Percentiles rank a stretch among this genome's conserved stretches.
Conservation (phyloP, 92 coral and sea anemone species). For the Diadumene lineata region DNA sequence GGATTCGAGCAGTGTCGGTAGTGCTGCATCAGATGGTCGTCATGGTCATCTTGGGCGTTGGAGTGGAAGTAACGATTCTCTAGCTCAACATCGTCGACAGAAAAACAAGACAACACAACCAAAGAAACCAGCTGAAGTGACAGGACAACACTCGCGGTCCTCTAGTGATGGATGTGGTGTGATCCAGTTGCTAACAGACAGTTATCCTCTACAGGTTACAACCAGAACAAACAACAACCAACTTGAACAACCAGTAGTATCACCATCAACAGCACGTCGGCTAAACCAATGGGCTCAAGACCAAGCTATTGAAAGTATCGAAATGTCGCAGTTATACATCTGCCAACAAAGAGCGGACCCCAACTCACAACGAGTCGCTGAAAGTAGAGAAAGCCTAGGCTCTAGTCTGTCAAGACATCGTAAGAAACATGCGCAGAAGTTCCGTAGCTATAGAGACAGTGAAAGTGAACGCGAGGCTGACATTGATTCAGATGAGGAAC, state of each 20-base stretch:
- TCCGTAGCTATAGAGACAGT: slow-evolving; percentile 78
- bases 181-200: slow-evolving; percentile 65
- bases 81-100: slow-evolving; percentile 69
- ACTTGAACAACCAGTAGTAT: slow-evolving; percentile 54
- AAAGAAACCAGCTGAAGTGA: slow-evolving; percentile 5
- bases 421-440: slow-evolving; percentile 57
- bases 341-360: slow-evolving; percentile 7
- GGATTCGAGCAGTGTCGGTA: slow-evolving; percentile 63
- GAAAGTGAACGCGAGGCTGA: slow-evolving; percentile 83
- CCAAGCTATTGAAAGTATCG: slow-evolving; percentile 50
- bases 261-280: slow-evolving; percentile 75
- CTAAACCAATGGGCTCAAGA: slow-evolving; percentile 78
- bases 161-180: slow-evolving; percentile 78
- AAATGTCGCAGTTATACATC: slow-evolving; percentile 42
- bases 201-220: slow-evolving; percentile 79
- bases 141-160: slow-evolving; percentile 65
- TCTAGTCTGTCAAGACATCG: slow-evolving; percentile 32
- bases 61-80: slow-evolving; percentile 77
- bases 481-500: slow-evolving; percentile 79
- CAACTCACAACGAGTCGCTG: slow-evolving; percentile 26
- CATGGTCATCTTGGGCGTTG: slow-evolving; percentile 65
- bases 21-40: slow-evolving; percentile 69
- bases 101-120: slow-evolving; percentile 28
- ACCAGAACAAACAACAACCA: slow-evolving; percentile 42
- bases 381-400: slow-evolving; percentile 34